Base-by-base conservation (phyloP, 1,140 invertebrate species). In the Cydia pomonella region DNA sequence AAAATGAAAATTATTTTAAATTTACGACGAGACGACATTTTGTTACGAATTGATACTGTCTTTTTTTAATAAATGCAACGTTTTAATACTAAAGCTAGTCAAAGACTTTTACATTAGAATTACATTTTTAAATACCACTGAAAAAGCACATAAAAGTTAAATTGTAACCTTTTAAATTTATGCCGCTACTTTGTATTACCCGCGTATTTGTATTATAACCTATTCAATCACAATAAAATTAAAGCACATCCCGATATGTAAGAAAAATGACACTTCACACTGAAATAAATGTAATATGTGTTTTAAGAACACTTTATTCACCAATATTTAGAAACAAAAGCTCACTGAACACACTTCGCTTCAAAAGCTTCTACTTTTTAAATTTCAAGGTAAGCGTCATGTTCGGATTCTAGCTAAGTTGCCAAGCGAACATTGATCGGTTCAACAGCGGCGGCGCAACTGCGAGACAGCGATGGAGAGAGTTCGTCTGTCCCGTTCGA, bases 351-450 rank as follows among this genome's bases (percentile, higher is more conserved):
- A 73, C 41, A 50, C 72, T 50, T 50, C 41, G 18, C 21, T 18
- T 73, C 41, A 38, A 13, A 50, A 50, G 25, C 41, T 53, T 50
- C 23, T 44, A 73, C 47, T 73, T 73, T 73, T 73, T 50, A 50
- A 73, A 73, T 50, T 73, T 25, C 72, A 69, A 47, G 72, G 72
- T 6, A 50, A 47, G 41, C 47, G 41, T 73, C 72, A n/a, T 50
- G 33, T 47, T 53, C 38, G 47, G 25, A 50, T 73, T 21, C 41
- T 47, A 47, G 72, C 12, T 23, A 50, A 73, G 72, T 73, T 73
- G 47, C 41, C 72, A 73, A 50, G 72, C 72, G 41, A 29, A 73
- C 72, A 53, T 73, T 73, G 64, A 69, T 69, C 64, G 64, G 64
- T 38, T 59, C 53, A 23, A 69, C n/a, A n/a, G 27, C 29, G 64